Conservation (phyloP, 2,888 invertebrate species). For the Mylabris sibirica region DNA sequence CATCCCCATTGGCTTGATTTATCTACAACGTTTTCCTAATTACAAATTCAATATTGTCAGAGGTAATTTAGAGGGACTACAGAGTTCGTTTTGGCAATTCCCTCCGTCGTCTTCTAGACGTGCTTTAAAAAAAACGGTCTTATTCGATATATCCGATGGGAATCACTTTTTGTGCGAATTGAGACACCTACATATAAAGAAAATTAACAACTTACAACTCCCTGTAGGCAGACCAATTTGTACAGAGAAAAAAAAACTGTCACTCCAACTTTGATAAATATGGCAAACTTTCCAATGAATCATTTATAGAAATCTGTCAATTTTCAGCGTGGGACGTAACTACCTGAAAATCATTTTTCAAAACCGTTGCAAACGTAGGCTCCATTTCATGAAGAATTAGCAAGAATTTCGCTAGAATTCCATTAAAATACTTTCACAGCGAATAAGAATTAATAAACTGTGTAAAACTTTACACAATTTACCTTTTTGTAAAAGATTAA, state of each 20-base stretch:
- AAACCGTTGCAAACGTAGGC: too few species aligned
- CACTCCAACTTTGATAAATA: conserved; percentile 1
- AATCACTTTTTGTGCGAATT: background rate
- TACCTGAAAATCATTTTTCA: background rate
- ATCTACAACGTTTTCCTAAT: conserved; percentile 34
- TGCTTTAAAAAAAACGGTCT: background rate
- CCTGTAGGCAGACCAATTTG: background rate
- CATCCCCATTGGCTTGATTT: conserved; percentile 33
- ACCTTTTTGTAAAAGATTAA: too few species aligned
- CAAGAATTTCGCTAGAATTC: too few species aligned
- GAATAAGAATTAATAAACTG: too few species aligned
- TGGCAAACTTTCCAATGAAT: background rate
- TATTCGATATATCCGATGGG: background rate
- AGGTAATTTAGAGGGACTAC: conserved; percentile 22
- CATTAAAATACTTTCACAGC: too few species aligned
- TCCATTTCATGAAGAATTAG: too few species aligned
- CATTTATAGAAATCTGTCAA: conserved; percentile 1
- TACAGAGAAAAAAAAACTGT: background rate
- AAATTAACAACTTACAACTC: background rate
- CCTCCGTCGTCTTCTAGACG: background rate
- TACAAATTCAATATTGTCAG: conserved; percentile 40
- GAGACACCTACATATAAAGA: background rate
- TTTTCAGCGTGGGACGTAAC: background rate
- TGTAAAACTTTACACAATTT: too few species aligned
- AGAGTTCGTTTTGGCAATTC: conserved; percentile 17